Percentiles rank a stretch among this genome's conserved stretches.
Evolutionary conservation across 2,888 invertebrate species (phyloP).

Genomic region (Spodoptera exigua): DNA sequence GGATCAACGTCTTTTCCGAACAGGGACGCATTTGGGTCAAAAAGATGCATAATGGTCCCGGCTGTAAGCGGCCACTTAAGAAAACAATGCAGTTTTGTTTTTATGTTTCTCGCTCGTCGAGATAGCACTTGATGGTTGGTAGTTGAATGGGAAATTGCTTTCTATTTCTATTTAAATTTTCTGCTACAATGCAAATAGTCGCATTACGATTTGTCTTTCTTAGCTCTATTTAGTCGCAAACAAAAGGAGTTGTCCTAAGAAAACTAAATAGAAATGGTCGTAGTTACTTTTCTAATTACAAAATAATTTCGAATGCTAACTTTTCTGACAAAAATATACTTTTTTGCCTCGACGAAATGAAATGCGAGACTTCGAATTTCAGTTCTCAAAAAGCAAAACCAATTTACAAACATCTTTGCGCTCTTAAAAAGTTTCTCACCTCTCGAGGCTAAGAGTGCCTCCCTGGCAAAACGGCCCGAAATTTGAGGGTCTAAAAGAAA

Average conservation of each 20-base stretch:
- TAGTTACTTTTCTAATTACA: constrained; percentile 1
- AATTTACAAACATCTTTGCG: constrained; percentile 45
- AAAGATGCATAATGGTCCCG: constrained; percentile 2
- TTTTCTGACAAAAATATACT: neutral
- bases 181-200: constrained; percentile 24
- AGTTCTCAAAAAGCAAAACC: constrained; percentile 22
- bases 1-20: constrained; percentile 60
- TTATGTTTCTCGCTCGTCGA: constrained; percentile 17
- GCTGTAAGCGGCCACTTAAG: constrained; percentile 5
- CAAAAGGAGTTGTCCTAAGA: neutral
- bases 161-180: constrained; percentile 33
- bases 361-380: constrained; percentile 10
- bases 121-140: constrained; percentile 8
- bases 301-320: neutral
- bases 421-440: constrained; percentile 38
- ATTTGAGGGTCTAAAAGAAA: constrained; percentile 72
- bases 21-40: constrained; percentile 48
- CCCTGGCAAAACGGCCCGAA: constrained; percentile 61
- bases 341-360: constrained; percentile 1
- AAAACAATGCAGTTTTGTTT: constrained; percentile 4
- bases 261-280: constrained; percentile 1
- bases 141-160: constrained; percentile 26
- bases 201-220: constrained; percentile 3
- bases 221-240: constrained; percentile 3
- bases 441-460: constrained; percentile 47